phyloP scores from a whole-genome alignment of 2,113 vertebrate species.

The Galbula dea region DNA sequence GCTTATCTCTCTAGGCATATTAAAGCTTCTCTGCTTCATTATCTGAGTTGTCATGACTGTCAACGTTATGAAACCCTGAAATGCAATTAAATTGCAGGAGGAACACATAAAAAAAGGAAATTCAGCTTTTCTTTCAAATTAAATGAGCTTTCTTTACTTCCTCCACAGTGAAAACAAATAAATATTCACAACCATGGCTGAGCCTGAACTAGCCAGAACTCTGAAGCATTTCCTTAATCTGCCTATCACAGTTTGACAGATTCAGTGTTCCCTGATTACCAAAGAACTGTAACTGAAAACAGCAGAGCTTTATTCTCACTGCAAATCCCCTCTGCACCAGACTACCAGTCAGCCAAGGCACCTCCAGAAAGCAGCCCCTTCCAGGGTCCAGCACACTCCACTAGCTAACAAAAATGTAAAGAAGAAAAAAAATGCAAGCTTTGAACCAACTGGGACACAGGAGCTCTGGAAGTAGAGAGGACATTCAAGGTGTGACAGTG shows the following conservation, averaged over 20 bases:
- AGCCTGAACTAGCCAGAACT: background rate
- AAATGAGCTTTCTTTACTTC: background rate
- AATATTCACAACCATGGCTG: background rate
- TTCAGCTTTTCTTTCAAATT: background rate
- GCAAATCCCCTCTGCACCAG: constrained; percentile 15
- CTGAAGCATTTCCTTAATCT: background rate
- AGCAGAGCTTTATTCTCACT: background rate
- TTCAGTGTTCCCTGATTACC: background rate
- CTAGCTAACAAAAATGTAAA: background rate
- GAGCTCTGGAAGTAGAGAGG: background rate
- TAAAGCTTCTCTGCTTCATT: background rate
- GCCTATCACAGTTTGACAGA: background rate
- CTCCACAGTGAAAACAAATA: background rate
- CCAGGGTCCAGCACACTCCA: background rate
- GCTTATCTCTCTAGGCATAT: background rate
- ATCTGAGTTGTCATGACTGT: background rate
- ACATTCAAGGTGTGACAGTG: accelerated
- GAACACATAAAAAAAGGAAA: background rate
- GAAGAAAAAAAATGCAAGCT: background rate
- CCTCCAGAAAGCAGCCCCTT: background rate
- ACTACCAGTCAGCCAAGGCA: background rate
- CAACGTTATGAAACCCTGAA: background rate
- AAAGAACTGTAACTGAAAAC: background rate
- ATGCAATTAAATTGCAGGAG: background rate
- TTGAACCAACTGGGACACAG: background rate